Evolutionary conservation across 2,797 vertebrate genomes (phyloP).

Genomic region (Etheostoma perlongum): DNA sequence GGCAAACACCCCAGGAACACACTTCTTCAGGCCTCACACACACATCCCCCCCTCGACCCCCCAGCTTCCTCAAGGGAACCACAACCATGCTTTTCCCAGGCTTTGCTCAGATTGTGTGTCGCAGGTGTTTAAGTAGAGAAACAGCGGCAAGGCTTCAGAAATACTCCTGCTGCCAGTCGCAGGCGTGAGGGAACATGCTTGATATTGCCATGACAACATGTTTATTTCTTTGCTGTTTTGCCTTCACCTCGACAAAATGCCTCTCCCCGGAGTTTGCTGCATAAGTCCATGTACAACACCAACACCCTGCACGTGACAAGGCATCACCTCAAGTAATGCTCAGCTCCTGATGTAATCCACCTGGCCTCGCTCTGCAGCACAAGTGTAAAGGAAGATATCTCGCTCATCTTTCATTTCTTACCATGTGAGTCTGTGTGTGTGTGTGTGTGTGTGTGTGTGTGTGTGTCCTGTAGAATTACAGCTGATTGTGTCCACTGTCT

Average conservation of each 20-base stretch:
- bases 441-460: conserved; percentile 6
- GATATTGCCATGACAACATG: conserved; percentile 76
- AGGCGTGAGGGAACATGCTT: conserved; percentile 74
- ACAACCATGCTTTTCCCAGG: conserved; percentile 72
- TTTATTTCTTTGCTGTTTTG: conserved; percentile 74
- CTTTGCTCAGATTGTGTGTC: conserved; percentile 66
- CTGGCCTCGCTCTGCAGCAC: conserved; percentile 49
- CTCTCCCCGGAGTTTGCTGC: conserved; percentile 47
- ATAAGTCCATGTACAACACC: conserved; percentile 54
- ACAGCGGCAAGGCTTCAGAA: conserved; percentile 53
- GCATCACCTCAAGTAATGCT: conserved; percentile 76
- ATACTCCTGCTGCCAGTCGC: conserved; percentile 49
- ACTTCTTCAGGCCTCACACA: conserved; percentile 63
- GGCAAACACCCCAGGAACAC: conserved; percentile 57
- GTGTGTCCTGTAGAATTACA: conserved; percentile 45
- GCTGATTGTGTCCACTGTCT: conserved; percentile 47
- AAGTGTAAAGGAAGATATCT: conserved; percentile 5
- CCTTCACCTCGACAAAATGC: conserved; percentile 54
- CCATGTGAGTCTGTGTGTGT: conserved; percentile 4
- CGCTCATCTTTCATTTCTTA: background rate
- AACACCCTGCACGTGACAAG: conserved; percentile 73
- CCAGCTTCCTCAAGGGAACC: conserved; percentile 59
- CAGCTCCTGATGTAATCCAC: conserved; percentile 72
- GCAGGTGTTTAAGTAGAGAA: conserved; percentile 75
- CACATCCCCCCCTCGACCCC: conserved; percentile 30